These are phyloP conservation scores for Archilochus colubris DNA, from an alignment of 2,113 vertebrate species.

Conservation along the genomic window DNA sequence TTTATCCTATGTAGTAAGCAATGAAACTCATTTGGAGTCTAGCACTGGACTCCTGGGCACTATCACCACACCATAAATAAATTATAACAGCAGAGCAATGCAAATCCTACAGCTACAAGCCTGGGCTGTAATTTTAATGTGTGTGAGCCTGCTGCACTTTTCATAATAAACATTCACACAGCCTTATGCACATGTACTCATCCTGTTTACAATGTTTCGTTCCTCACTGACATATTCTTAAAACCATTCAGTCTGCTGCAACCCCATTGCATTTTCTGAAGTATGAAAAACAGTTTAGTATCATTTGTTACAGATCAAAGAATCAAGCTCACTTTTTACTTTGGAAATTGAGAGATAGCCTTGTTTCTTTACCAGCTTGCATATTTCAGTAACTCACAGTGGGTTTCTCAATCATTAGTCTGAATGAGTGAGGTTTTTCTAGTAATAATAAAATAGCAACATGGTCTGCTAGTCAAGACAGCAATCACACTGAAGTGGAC, in stretches of 20 bases:
- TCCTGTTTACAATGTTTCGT: not conserved
- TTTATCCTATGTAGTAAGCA: not conserved
- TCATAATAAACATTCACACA: not conserved
- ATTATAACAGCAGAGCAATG: not conserved
- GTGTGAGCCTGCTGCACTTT: not conserved
- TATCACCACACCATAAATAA: slow-evolving; percentile 35
- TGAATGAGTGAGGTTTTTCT: not conserved
- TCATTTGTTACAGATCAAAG: not conserved
- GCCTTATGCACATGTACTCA: not conserved
- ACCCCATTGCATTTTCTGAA: not conserved
- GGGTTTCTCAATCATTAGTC: not conserved
- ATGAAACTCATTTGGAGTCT: not conserved
- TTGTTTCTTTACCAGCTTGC: not conserved
- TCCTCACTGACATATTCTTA: not conserved
- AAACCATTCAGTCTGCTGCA: not conserved
- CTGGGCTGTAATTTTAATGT: not conserved
- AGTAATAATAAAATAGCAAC: not conserved
- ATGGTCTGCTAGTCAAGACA: not conserved
- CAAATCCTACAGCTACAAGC: slow-evolving; percentile 8
- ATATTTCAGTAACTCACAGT: not conserved
- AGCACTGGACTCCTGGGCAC: slow-evolving; percentile 21
- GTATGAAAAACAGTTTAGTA: not conserved
- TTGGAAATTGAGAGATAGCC: not conserved
- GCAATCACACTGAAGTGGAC: not conserved
- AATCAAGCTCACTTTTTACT: not conserved